phyloP scores from a whole-genome alignment of 2,888 invertebrate species.

The Lepas anatifera region DNA sequence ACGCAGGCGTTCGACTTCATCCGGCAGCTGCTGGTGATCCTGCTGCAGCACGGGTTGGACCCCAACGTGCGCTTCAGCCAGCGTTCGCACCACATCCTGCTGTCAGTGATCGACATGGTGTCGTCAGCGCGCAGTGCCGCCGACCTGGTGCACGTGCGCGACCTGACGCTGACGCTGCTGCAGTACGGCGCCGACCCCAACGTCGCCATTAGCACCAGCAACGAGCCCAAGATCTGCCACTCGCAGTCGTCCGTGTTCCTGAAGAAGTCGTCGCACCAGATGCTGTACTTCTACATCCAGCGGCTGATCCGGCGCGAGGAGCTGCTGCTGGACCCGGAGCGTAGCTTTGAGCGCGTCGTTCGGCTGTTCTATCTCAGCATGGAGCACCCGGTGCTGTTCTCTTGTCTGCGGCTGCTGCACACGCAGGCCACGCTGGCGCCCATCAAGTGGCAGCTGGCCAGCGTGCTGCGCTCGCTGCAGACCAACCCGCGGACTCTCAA shows the following conservation, averaged over 20 bases:
- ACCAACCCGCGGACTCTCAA: conserved; percentile 55
- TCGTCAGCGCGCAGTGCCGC: conserved; percentile 50
- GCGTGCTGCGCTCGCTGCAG: conserved; percentile 36
- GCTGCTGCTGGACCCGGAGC: conserved; percentile 43
- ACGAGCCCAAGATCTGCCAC: conserved; percentile 40
- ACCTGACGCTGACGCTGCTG: conserved; percentile 49
- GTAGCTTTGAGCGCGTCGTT: conserved; percentile 51
- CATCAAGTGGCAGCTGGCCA: conserved; percentile 28
- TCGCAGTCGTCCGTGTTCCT: conserved; percentile 40
- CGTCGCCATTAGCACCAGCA: conserved; percentile 34
- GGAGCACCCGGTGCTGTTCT: conserved; percentile 53
- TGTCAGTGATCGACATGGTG: conserved; percentile 49
- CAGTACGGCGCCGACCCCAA: conserved; percentile 60
- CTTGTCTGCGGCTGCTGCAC: conserved; percentile 49
- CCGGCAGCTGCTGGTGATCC: conserved; percentile 49
- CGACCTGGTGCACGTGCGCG: conserved; percentile 56
- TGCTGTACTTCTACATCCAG: conserved; percentile 57
- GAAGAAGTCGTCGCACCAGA: conserved; percentile 28
- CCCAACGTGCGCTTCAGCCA: conserved; percentile 41
- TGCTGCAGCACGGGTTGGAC: conserved; percentile 54
- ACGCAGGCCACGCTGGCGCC: conserved; percentile 49
- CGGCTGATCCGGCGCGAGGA: conserved; percentile 51
- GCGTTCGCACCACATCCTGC: conserved; percentile 54
- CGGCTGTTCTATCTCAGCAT: conserved; percentile 51
- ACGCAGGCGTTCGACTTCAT: conserved; percentile 51